phyloP scores from a whole-genome alignment of 2,888 invertebrate species.

The Tetragonisca angustula region DNA sequence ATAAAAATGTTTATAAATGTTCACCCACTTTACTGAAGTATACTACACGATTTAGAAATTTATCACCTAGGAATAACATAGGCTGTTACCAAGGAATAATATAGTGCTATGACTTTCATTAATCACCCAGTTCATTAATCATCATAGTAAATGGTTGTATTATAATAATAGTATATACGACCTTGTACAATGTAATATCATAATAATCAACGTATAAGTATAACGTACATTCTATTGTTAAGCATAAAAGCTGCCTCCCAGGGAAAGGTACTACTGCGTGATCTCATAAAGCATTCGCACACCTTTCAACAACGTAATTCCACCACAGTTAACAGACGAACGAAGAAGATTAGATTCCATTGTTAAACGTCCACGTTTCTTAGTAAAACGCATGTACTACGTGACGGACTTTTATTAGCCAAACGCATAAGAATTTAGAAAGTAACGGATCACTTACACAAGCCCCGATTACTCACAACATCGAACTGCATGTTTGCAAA shows the following conservation, averaged over 20 bases:
- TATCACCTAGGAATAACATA: too few species aligned
- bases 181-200: neutral
- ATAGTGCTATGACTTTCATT: too few species aligned
- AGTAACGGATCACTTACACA: conserved; percentile 13
- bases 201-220: neutral
- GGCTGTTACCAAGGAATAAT: too few species aligned
- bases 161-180: neutral
- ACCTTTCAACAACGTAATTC: neutral
- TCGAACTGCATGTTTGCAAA: conserved; percentile 12
- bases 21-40: neutral
- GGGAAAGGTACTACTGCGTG: neutral
- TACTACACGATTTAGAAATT: too few species aligned
- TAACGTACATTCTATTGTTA: neutral
- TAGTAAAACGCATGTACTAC: neutral
- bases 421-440: conserved; percentile 37
- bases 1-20: neutral
- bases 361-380: neutral
- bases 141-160: neutral
- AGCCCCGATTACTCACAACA: conserved; percentile 1
- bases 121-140: neutral
- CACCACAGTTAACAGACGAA: neutral
- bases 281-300: neutral
- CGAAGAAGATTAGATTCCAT: neutral
- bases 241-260: neutral
- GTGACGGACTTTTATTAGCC: neutral